Conservation (phyloP, 2,113 vertebrate genomes). For the Pseudopodoces humilis region DNA sequence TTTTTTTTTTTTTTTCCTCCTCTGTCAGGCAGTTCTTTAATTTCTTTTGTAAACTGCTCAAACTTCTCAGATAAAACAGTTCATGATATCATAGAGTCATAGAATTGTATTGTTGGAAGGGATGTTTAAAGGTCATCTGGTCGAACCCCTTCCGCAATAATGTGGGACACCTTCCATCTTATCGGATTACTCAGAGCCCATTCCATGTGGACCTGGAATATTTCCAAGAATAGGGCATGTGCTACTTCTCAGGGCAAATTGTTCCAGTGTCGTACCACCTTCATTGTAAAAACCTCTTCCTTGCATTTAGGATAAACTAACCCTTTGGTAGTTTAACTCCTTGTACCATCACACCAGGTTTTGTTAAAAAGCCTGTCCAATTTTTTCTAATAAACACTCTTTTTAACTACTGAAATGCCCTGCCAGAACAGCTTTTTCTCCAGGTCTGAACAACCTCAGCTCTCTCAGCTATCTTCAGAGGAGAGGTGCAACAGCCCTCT, state of each 20-base stretch:
- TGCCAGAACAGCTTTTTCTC: background rate
- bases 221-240: background rate
- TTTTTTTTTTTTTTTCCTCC: background rate
- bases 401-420: background rate
- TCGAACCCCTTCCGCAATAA: fast-evolving
- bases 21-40: background rate
- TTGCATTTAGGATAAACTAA: background rate
- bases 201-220: background rate
- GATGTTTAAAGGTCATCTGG: background rate
- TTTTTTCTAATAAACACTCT: background rate
- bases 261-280: background rate
- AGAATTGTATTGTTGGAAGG: background rate
- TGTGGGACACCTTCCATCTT: background rate
- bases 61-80: background rate
- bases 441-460: background rate
- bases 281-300: background rate
- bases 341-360: background rate
- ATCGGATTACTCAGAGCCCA: background rate
- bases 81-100: background rate
- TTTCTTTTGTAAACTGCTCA: background rate
- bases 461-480: background rate
- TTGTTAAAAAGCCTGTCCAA: background rate
- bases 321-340: background rate
- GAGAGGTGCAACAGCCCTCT: background rate
- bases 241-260: background rate